Percentiles rank a stretch among this genome's conserved stretches.
Conservation (phyloP, 2,113 vertebrate species). For the Corythoichthys haematopterus region DNA sequence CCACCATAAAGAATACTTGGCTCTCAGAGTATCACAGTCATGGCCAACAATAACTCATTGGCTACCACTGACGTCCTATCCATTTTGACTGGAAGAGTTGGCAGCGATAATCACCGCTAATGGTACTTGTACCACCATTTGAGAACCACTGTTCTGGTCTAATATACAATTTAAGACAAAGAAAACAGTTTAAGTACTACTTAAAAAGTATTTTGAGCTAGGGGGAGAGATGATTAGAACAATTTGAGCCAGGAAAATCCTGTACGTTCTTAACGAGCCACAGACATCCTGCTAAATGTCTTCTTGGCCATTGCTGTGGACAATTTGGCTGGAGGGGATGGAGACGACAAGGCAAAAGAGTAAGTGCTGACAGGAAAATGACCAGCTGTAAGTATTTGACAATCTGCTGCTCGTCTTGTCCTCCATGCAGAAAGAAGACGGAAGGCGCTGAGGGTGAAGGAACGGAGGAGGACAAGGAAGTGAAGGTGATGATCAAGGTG, state of each 20-base stretch:
- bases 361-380: conserved; percentile 31
- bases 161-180: neutral
- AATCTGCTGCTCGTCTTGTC: neutral
- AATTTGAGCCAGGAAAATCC: neutral
- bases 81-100: too few relatives aligned
- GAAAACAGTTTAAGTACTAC: neutral
- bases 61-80: too few relatives aligned
- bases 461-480: conserved; percentile 16
- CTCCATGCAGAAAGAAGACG: conserved; percentile 41
- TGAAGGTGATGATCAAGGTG: conserved; percentile 27
- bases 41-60: too few relatives aligned
- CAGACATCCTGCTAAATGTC: conserved; percentile 75
- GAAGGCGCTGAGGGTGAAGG: conserved; percentile 34
- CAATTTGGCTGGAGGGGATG: conserved; percentile 70
- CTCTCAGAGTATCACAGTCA: too few relatives aligned
- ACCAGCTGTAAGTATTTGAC: neutral
- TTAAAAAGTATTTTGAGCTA: neutral
- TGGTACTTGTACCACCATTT: too few relatives aligned
- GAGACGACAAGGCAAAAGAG: conserved; percentile 66
- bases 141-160: neutral
- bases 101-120: too few relatives aligned
- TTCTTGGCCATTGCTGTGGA: conserved; percentile 78
- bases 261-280: conserved; percentile 30
- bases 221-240: neutral
- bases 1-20: too few relatives aligned